Base-by-base conservation (phyloP, 2,797 vertebrate species). In the Notolepis coatsorum region DNA sequence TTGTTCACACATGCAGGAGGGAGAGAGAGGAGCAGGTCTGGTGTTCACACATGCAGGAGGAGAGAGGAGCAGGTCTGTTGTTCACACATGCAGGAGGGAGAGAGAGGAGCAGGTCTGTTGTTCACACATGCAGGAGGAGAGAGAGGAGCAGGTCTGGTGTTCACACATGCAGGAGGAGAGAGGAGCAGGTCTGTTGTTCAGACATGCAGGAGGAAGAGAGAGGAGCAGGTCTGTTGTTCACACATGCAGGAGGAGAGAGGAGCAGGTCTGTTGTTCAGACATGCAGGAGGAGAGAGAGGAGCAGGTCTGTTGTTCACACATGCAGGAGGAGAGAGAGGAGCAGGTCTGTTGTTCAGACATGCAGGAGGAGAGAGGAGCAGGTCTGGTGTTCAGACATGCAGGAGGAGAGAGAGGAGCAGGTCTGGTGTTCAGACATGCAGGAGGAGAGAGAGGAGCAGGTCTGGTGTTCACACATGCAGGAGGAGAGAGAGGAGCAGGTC, bases 321-420 rank as follows among this genome's bases (percentile, higher is more conserved):
- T 69, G 74, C 72, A 41, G 58, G 68, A 31, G 60, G 61, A 33
- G 64, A 50, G 13, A 70, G 71, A 39, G 17, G 8, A 58, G 21
- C 65, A n/a, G 65, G 59, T n/a, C n/a, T n/a, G n/a, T n/a, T n/a
- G n/a, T n/a, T n/a, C 79, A 79, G 67, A 68, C 49, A 61, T 69
- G 74, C 72, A 41, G 58, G 68, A 31, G 60, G 61, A 33, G 64
- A 50, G 13, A 70, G 71, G 8, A 58, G 21, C 65, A n/a, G 65
- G 59, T n/a, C n/a, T n/a, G n/a, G n/a, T n/a, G n/a, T n/a, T n/a
- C 79, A 79, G 67, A 68, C 49, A 61, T 69, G 74, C 72, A 41
- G 58, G 68, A 31, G 60, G 61, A 33, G 64, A 50, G 13, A 70
- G 71, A 39, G 17, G 8, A 58, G 21, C 65, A n/a, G 65, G 59